phyloP scores from a whole-genome alignment of 2,888 invertebrate species.

The Plebejus melissa region DNA sequence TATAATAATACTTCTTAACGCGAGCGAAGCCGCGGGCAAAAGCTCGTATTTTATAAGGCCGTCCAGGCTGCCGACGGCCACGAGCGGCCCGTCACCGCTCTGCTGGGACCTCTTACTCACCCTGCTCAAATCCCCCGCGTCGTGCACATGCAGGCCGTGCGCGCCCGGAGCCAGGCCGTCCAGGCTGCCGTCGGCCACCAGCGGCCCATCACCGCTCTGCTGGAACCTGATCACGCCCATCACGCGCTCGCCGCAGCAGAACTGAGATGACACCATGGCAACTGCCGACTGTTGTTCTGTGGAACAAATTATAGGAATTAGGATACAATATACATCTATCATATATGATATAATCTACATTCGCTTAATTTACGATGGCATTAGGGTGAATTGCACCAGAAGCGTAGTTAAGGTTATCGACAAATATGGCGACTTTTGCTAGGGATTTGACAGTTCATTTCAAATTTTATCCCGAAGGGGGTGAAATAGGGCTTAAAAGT shows the following conservation, averaged over 20 bases:
- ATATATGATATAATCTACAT: too few relatives aligned
- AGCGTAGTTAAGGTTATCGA: too few relatives aligned
- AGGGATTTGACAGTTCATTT: too few relatives aligned
- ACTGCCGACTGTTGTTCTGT: slow-evolving; percentile 80
- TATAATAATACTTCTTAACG: too few relatives aligned
- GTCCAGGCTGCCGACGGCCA: slow-evolving; percentile 92
- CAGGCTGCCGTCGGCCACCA: slow-evolving; percentile 89
- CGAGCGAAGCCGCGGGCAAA: too few relatives aligned
- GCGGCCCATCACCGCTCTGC: slow-evolving; percentile 78
- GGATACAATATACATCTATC: too few relatives aligned
- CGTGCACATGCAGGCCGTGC: slow-evolving; percentile 94
- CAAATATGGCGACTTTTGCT: too few relatives aligned
- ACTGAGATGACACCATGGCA: slow-evolving; percentile 81
- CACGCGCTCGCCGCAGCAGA: slow-evolving; percentile 62
- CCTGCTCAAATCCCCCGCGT: slow-evolving; percentile 94
- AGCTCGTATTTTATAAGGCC: too few relatives aligned
- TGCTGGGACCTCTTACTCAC: slow-evolving; percentile 79
- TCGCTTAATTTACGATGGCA: too few relatives aligned
- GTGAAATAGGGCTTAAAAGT: too few relatives aligned
- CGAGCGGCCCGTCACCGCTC: slow-evolving; percentile 73
- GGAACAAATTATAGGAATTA: not conserved
- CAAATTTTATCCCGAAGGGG: too few relatives aligned
- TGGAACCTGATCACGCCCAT: slow-evolving; percentile 89
- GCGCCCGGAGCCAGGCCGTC: slow-evolving; percentile 83
- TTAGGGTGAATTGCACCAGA: too few relatives aligned